Evolutionary conservation across 2,797 vertebrate species (phyloP).

Genomic region (Haliaeetus vocifer): DNA sequence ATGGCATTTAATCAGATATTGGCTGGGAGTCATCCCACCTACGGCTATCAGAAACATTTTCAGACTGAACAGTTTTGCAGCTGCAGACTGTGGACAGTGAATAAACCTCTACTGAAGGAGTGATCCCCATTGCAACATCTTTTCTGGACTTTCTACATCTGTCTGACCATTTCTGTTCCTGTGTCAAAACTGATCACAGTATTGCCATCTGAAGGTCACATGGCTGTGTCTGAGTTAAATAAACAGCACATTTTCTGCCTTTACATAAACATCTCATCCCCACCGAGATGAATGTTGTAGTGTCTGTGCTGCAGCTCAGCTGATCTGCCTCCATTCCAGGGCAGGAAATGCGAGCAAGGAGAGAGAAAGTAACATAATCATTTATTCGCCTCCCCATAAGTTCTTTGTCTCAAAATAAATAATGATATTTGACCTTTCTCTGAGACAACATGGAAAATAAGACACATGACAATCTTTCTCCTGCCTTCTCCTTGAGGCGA

Average conservation of each 20-base stretch:
- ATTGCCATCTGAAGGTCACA: constrained; percentile 43
- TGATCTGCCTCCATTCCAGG: neutral
- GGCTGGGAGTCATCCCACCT: neutral
- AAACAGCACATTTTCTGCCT: constrained; percentile 27
- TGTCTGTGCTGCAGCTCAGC: constrained; percentile 34
- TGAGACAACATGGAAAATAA: constrained; percentile 16
- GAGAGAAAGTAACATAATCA: constrained; percentile 21
- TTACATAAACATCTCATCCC: neutral
- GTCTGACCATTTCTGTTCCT: neutral
- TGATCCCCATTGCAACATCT: neutral
- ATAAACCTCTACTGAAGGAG: neutral
- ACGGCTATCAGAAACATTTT: neutral
- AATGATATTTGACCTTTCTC: constrained; percentile 4
- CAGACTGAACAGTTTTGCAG: neutral
- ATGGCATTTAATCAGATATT: neutral
- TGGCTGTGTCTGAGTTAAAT: constrained; percentile 17
- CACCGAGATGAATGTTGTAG: constrained; percentile 18
- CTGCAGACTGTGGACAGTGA: neutral
- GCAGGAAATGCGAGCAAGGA: constrained; percentile 40
- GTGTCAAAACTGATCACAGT: neutral
- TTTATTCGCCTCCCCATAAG: constrained; percentile 14
- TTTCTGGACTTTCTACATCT: neutral
- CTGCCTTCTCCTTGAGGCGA: neutral
- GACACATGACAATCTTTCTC: neutral
- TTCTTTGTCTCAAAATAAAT: constrained; percentile 35